A percentile compares a stretch with the other conserved stretches of the same genome.
phyloP scores from a whole-genome alignment of 2,888 invertebrate genomes.

The Limenitis camilla region DNA sequence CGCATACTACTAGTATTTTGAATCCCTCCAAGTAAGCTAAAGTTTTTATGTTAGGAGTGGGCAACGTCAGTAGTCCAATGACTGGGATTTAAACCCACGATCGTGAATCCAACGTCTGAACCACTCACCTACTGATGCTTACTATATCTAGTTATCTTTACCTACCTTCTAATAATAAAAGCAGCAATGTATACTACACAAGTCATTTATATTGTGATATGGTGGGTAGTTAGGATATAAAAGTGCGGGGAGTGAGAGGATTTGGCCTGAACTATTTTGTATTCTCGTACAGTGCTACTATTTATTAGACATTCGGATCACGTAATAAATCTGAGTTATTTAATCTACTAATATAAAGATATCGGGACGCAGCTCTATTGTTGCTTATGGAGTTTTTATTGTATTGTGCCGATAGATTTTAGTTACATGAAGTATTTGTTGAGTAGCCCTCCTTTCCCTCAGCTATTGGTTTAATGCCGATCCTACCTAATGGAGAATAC shows the following conservation, averaged over 20 bases:
- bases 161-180: not conserved
- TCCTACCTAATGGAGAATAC: too few species aligned
- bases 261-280: constrained; percentile 36
- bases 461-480: too few species aligned
- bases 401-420: not conserved
- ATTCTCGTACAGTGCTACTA: constrained; percentile 43
- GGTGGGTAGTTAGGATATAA: not conserved
- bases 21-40: too few species aligned
- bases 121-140: too few species aligned
- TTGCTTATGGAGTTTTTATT: constrained; percentile 23
- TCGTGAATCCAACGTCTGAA: too few species aligned
- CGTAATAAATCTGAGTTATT: constrained; percentile 64
- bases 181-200: constrained; percentile 7
- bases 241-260: constrained; percentile 14
- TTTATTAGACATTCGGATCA: constrained; percentile 54
- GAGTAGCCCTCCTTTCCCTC: too few species aligned
- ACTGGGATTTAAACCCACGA: too few species aligned
- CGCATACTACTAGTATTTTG: too few species aligned
- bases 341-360: constrained; percentile 41
- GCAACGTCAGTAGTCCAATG: too few species aligned
- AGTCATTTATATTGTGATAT: not conserved
- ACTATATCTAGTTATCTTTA: too few species aligned
- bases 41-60: too few species aligned
- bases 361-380: constrained; percentile 17
- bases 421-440: too few species aligned